phyloP scores from a whole-genome alignment of 2,113 vertebrate genomes.

The Argyrosomus japonicus region DNA sequence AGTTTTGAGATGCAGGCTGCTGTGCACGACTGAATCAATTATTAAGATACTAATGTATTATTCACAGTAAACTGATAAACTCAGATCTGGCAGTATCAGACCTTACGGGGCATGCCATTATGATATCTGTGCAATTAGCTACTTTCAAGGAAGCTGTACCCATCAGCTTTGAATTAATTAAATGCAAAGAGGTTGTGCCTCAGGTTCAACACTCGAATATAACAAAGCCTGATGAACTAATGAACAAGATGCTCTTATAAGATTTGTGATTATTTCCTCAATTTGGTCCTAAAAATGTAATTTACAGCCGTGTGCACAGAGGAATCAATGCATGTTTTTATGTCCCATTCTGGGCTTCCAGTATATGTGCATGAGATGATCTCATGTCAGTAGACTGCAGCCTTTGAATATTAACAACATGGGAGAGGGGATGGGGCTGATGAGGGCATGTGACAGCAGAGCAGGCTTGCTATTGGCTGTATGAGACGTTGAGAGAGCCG shows the following conservation, averaged over 20 bases:
- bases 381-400: slow-evolving; percentile 63
- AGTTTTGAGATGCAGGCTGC: not conserved
- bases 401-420: slow-evolving; percentile 67
- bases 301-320: not conserved
- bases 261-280: not conserved
- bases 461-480: slow-evolving; percentile 54
- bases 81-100: slow-evolving; percentile 4
- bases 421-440: slow-evolving; percentile 21
- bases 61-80: slow-evolving; percentile 33
- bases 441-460: slow-evolving; percentile 40
- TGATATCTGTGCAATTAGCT: slow-evolving; percentile 19
- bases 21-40: slow-evolving; percentile 31
- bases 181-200: not conserved
- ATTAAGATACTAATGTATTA: slow-evolving; percentile 36
- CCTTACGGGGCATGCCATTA: slow-evolving; percentile 7
- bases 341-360: not conserved
- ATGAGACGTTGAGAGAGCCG: not conserved
- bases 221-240: not conserved
- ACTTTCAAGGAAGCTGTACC: slow-evolving; percentile 12
- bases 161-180: slow-evolving; percentile 37
- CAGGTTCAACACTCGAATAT: not conserved
- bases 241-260: not conserved
- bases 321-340: not conserved
- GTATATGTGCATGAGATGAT: slow-evolving; percentile 24
- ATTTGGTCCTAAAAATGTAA: not conserved